phyloP scores from a whole-genome alignment of 2,888 invertebrate genomes.

The Agrochola lota region DNA sequence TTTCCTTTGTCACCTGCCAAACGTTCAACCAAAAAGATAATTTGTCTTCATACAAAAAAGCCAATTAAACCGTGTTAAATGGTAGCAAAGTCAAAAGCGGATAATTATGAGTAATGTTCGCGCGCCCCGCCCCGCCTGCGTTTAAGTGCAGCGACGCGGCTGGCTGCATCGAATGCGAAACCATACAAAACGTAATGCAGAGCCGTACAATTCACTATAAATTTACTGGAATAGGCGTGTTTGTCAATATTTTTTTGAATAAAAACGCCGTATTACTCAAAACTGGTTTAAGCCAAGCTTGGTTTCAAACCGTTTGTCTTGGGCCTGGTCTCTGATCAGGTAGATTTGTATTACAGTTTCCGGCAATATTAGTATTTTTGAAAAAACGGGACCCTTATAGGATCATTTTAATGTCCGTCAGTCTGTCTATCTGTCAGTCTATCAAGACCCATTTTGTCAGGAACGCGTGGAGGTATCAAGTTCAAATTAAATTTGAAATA shows the following conservation, averaged over 20 bases:
- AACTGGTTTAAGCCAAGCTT: background rate
- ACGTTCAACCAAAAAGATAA: conserved; percentile 21
- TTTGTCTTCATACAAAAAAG: conserved; percentile 37
- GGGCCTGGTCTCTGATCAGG: background rate
- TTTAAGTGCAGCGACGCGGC: conserved; percentile 68
- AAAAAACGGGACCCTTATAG: no score
- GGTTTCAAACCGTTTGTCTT: background rate
- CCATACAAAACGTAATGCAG: conserved; percentile 63
- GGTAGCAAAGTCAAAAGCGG: conserved; percentile 59
- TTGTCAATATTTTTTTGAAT: conserved; percentile 27
- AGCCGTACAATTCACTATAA: conserved; percentile 54
- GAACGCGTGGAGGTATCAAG: no score
- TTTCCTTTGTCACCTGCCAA: conserved; percentile 12
- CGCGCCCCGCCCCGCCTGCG: conserved; percentile 72
- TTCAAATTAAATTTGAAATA: no score
- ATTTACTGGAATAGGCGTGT: conserved; percentile 53
- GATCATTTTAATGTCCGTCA: no score
- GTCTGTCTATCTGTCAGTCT: no score
- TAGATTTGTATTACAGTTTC: background rate
- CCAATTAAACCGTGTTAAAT: conserved; percentile 61
- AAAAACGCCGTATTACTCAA: background rate
- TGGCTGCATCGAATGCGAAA: conserved; percentile 64
- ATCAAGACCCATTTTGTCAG: no score
- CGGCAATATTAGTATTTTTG: background rate
- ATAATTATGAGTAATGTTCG: conserved; percentile 69